Base-by-base conservation (phyloP, 1,140 invertebrate genomes). In the Euwallacea fornicatus region DNA sequence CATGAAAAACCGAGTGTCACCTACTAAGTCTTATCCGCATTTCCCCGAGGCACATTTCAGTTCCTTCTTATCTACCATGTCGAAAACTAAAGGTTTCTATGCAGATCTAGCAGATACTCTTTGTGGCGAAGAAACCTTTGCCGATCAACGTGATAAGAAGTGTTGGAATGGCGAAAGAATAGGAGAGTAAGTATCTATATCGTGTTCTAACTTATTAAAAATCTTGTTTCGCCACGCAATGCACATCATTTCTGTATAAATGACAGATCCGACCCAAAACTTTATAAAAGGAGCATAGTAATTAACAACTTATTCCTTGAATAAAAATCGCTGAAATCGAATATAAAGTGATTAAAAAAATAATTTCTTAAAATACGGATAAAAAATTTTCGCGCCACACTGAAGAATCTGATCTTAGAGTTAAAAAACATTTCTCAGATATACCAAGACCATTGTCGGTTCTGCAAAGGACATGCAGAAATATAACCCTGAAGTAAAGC, bases 161-260 rank as follows among this genome's bases (percentile, higher is more conserved):
- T 93, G 91, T 79, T 93, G 91, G 91, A 93, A 91, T 77, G 91
- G 90, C 46, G 86, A 90, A 73, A 81, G 85, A 68, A 82, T 92
- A 74, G 90, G 88, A 82, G 89, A 91, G 91, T 93, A 76, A 90
- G 90, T 90, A n/a, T 4, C 21, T 33, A 33, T 33, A 33, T 33
- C 1, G 1, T 33, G 21, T 4, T 33, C 21, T 4, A 33, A 33
- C 21, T 33, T 33, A 33, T 33, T 33, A 33, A 33, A 33, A 33
- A 33, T 33, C 21, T 33, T 33, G 4, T 1, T 4, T 33, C 4
- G 21, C 21, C 21, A 33, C 4, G 21, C 21, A 33, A 33, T 33
- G 21, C 21, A 33, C 1, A 33, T 33, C 4, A 2, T 1, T 33
- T 33, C 21, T 33, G 21, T 33, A 4, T 33, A 2, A 33, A 33